These are phyloP conservation scores for Pantelozetes paolii DNA, from an alignment of 2,888 invertebrate genomes.

Conservation along the genomic window DNA sequence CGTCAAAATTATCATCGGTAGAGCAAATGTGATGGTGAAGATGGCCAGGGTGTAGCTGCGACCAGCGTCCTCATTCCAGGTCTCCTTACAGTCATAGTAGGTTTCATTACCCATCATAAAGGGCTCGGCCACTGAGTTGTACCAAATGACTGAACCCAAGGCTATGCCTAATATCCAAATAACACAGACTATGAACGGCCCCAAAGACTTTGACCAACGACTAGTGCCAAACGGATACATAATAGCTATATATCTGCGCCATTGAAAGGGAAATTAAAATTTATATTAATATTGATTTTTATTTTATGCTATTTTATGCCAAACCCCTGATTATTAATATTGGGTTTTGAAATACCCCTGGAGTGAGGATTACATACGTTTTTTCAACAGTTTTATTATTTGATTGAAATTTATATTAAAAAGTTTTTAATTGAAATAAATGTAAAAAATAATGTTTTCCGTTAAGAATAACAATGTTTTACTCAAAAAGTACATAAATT, in stretches of 20 bases:
- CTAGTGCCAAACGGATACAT: constrained; percentile 53
- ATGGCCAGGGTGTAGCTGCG: constrained; percentile 50
- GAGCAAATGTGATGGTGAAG: constrained; percentile 51
- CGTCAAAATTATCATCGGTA: constrained; percentile 53
- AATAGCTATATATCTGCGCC: constrained; percentile 51
- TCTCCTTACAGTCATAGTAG: constrained; percentile 47
- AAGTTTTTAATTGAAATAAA: too few relatives aligned
- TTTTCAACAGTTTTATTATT: too few relatives aligned
- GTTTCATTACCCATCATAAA: constrained; percentile 47
- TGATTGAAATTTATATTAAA: too few relatives aligned
- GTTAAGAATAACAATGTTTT: too few relatives aligned
- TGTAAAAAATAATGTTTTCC: too few relatives aligned
- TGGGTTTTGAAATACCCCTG: too few relatives aligned
- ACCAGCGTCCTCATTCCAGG: constrained; percentile 40
- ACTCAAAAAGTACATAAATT: too few relatives aligned
- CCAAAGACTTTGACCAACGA: constrained; percentile 53
- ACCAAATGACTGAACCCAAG: constrained; percentile 53
- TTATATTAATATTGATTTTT: too few relatives aligned
- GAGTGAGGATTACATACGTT: too few relatives aligned
- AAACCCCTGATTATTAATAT: too few relatives aligned
- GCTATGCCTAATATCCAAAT: constrained; percentile 54
- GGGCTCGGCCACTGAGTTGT: constrained; percentile 51
- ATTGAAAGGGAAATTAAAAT: too few relatives aligned
- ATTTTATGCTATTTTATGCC: too few relatives aligned
- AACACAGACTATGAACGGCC: constrained; percentile 52